A percentile compares a stretch with the other conserved stretches of the same genome.
phyloP scores from a whole-genome alignment of 2,113 vertebrate genomes.

The Bubo blakistoni region DNA sequence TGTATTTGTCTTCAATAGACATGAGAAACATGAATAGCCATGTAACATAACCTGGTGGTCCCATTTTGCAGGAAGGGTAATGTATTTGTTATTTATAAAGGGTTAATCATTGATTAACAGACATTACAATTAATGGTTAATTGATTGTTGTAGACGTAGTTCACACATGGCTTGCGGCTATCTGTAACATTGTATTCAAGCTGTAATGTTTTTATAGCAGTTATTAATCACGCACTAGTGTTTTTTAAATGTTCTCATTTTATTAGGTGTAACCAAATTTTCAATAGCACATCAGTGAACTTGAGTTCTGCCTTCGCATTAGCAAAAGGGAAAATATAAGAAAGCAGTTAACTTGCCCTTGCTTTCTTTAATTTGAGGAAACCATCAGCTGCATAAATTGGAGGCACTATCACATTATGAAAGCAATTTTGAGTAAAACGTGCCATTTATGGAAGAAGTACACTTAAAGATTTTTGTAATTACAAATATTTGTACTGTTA shows the following conservation, averaged over 20 bases:
- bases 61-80: not conserved
- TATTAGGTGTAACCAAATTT: constrained; percentile 3
- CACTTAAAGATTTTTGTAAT: constrained; percentile 61
- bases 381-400: not conserved
- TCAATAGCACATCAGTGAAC: not conserved
- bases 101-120: constrained; percentile 29
- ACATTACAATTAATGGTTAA: constrained; percentile 14
- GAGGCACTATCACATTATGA: not conserved
- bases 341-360: not conserved
- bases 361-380: not conserved
- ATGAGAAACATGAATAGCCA: not conserved
- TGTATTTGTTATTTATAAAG: not conserved
- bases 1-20: not conserved
- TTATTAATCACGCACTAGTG: not conserved
- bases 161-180: constrained; percentile 3
- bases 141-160: not conserved
- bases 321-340: not conserved
- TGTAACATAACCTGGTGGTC: not conserved
- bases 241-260: not conserved
- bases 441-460: constrained; percentile 19
- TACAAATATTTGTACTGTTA: constrained; percentile 65
- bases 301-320: not conserved
- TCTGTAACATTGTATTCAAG: not conserved
- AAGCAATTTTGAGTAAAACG: constrained; percentile 47
- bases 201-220: not conserved